Evolutionary conservation across 2,113 vertebrate genomes (phyloP).

Genomic region (Coturnix japonica): DNA sequence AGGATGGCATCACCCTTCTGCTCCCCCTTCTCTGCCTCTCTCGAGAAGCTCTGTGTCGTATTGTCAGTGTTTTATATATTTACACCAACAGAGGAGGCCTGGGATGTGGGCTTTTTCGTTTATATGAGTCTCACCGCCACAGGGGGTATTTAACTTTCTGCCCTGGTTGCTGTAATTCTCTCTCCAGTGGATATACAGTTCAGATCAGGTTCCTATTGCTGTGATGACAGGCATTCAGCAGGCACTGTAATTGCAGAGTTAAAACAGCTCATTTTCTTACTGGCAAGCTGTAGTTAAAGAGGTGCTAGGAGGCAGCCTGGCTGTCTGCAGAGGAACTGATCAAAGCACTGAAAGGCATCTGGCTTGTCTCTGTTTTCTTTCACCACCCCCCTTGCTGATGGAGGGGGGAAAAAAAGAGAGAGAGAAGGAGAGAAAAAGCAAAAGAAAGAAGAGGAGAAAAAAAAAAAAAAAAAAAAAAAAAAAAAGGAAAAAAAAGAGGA

Average conservation of each 20-base stretch:
- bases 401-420: slow-evolving; percentile 27
- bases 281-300: slow-evolving; percentile 83
- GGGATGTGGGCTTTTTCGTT: slow-evolving; percentile 54
- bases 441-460: not conserved
- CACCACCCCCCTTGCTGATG: slow-evolving; percentile 73
- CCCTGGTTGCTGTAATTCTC: slow-evolving; percentile 78
- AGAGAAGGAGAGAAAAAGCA: slow-evolving; percentile 23
- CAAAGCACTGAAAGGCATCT: slow-evolving; percentile 86
- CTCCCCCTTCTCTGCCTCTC: slow-evolving; percentile 11
- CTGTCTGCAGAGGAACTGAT: slow-evolving; percentile 86
- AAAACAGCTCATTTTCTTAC: slow-evolving; percentile 84
- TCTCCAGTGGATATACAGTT: slow-evolving; percentile 75
- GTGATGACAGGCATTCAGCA: slow-evolving; percentile 86
- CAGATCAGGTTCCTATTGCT: slow-evolving; percentile 81
- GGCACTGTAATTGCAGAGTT: slow-evolving; percentile 84
- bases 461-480: not conserved
- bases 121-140: slow-evolving; percentile 71
- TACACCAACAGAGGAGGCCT: slow-evolving; percentile 29
- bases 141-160: slow-evolving; percentile 76
- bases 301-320: slow-evolving; percentile 85
- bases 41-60: not conserved
- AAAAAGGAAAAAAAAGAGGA: not conserved
- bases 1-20: slow-evolving; percentile 21
- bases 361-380: slow-evolving; percentile 87
- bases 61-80: slow-evolving; percentile 72